phyloP scores from a whole-genome alignment of 2,113 vertebrate genomes.

The Mastomys natalensis region DNA sequence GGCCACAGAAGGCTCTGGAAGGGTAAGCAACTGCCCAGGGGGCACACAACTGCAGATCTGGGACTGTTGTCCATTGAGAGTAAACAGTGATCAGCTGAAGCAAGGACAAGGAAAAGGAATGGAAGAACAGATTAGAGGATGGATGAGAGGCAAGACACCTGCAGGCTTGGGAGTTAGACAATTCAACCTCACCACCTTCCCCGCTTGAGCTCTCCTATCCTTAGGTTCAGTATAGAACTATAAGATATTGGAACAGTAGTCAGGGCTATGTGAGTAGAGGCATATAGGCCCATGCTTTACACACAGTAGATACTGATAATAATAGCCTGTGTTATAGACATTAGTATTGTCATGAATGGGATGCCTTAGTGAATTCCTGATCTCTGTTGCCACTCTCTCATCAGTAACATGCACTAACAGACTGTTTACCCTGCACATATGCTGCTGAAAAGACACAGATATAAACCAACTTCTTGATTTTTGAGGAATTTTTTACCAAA shows the following conservation, averaged over 20 bases:
- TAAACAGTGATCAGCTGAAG: background rate
- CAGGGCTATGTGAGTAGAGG: background rate
- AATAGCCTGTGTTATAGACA: background rate
- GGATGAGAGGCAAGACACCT: background rate
- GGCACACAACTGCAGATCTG: background rate
- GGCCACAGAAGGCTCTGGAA: background rate
- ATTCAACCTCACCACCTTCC: background rate
- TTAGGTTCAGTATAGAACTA: background rate
- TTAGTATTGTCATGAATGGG: background rate
- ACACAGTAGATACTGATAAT: background rate
- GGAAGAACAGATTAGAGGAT: background rate
- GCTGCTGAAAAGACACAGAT: background rate
- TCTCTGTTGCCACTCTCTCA: background rate
- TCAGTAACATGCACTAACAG: background rate
- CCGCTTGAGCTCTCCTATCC: background rate
- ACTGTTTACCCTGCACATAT: background rate
- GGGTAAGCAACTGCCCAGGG: background rate
- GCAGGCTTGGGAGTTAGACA: background rate
- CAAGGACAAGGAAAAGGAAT: background rate
- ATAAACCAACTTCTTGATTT: background rate
- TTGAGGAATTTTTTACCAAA: background rate
- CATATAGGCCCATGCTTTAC: background rate
- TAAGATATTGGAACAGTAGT: background rate
- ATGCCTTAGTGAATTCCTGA: background rate
- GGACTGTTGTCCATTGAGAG: background rate